A percentile compares a stretch with the other conserved stretches of the same genome.
Evolutionary conservation across 2,113 vertebrate genomes (phyloP).

Genomic region (Rattus rattus): DNA sequence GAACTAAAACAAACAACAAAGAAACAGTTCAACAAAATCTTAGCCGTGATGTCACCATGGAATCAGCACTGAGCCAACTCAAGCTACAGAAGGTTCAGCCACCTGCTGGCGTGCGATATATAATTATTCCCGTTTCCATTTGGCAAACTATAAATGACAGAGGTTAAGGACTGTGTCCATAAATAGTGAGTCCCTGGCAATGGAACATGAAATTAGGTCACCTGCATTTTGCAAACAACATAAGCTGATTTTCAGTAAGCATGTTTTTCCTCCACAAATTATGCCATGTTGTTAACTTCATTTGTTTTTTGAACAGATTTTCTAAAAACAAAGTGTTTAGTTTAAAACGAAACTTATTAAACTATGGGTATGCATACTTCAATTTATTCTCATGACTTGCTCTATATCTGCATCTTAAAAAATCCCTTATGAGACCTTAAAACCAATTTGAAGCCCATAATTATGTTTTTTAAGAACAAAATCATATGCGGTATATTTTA

Average conservation of each 20-base stretch:
- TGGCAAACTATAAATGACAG: neutral
- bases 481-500: neutral
- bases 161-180: neutral
- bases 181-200: neutral
- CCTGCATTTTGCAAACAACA: neutral
- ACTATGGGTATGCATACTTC: neutral
- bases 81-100: neutral
- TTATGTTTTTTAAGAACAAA: neutral
- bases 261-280: neutral
- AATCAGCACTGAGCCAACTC: neutral
- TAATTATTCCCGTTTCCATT: neutral
- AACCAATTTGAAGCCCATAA: neutral
- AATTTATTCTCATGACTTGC: neutral
- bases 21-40: neutral
- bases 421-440: neutral
- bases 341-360: neutral
- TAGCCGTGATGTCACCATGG: neutral
- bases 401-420: neutral
- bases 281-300: neutral
- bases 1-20: too few relatives aligned
- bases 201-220: neutral
- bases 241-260: neutral
- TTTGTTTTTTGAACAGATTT: neutral
- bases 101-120: neutral
- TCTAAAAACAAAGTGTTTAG: neutral